Evolutionary conservation across 2,113 vertebrate species (phyloP), one percentile per base, ranked within the genome.

Genomic region (Lepidothrix coronata): DNA sequence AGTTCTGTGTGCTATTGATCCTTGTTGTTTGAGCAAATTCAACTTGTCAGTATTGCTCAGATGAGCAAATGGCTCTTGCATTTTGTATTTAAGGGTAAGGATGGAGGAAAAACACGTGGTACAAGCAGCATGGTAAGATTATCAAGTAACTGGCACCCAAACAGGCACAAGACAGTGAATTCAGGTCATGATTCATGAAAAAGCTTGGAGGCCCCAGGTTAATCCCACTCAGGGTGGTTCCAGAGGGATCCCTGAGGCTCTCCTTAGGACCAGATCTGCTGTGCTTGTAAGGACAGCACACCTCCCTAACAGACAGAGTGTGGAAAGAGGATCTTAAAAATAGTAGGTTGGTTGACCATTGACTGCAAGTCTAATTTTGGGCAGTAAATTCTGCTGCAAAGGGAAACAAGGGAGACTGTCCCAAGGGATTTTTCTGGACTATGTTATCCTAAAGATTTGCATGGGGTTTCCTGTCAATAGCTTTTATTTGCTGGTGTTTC

Each of bases 1-100:
- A 37, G 61, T 12, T 78, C 74, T 77, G 86, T 8, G 11, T 62
- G 57, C 67, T 86, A 80, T 88, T 55, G 88, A 94, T 85, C 72
- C 91, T 80, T 74, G 94, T 73, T 67, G 68, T 74, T 76, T 82
- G 89, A 52, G 83, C 67, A 95, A 85, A 67, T 57, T 10, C 79
- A 83, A 49, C 41, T 6, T 54, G 52, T 85, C 85, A 74, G 5
- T 80, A 46, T 39, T 21, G 76, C 65, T 85, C 75, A 67, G 72
- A 73, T 4, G 71, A 85, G 43, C 51, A 88, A 85, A 51, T 17
- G 63, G 14, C 43, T 46, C 54, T 43, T 27, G 75, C 14, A 19
- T 46, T 74, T 78, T 6, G 3, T 48, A 3, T 67, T 70, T 58
- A n/a, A 51, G 48, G 39, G 51, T 66, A 27, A 58, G 28, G 39